phyloP scores from a whole-genome alignment of 2,797 vertebrate genomes.

The Caiman crocodilus region DNA sequence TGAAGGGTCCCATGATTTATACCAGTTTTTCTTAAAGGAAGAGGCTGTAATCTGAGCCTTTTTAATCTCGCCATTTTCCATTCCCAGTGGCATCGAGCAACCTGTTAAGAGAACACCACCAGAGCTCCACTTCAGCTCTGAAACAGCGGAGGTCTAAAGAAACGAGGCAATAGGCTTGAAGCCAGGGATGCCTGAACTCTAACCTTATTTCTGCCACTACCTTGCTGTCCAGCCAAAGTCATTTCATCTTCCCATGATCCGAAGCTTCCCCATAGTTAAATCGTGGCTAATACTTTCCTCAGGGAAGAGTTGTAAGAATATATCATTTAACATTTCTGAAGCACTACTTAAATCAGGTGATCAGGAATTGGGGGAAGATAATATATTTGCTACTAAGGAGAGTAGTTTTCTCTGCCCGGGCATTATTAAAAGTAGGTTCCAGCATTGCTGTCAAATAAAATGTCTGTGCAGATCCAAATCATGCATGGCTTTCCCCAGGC shows the following conservation, averaged over 20 bases:
- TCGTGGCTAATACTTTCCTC: background rate
- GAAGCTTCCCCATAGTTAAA: background rate
- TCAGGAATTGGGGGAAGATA: background rate
- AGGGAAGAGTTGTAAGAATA: too few relatives aligned
- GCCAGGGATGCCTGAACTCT: background rate
- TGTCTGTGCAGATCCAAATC: background rate
- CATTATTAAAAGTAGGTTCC: background rate
- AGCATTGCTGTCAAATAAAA: background rate
- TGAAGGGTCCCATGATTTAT: conserved; percentile 84
- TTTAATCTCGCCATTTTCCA: conserved; percentile 87
- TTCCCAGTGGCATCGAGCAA: conserved; percentile 93
- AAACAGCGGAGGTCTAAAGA: background rate
- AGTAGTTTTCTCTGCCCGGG: background rate
- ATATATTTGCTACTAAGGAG: background rate
- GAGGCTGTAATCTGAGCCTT: conserved; percentile 89
- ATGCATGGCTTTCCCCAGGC: too few relatives aligned
- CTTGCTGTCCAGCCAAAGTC: background rate
- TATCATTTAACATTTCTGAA: background rate
- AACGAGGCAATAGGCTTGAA: background rate
- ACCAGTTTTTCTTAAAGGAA: conserved; percentile 87
- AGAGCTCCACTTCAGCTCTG: background rate
- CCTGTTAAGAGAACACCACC: conserved; percentile 79
- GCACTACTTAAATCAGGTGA: background rate
- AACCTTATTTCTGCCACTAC: background rate
- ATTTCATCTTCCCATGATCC: background rate